Evolutionary conservation across 2,888 invertebrate genomes (phyloP), one percentile per base, ranked within the genome.

Genomic region (Eristalinus aeneus): DNA sequence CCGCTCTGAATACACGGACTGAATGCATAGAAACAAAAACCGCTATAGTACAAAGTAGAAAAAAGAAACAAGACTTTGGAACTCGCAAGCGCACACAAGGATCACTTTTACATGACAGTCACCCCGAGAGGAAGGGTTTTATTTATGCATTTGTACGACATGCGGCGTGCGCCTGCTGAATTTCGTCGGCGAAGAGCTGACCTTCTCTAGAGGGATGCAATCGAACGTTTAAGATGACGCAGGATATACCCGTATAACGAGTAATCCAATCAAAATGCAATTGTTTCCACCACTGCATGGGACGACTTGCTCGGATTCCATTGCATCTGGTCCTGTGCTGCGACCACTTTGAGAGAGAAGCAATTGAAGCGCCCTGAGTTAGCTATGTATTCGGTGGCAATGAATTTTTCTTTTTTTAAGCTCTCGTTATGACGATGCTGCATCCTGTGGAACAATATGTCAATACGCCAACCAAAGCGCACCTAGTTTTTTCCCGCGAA

Each of bases 101-200:
- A 82, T 82, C 67, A 53, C 61, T 67, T 76, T 75, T 72, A 82
- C 82, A 82, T 76, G 82, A 82, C 81, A 76, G 75, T 31, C 63
- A 10, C 58, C 46, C 31, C 31, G 3, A 27, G 12, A 58, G 63
- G 20, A 9, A 20, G 27, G 63, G 11, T 64, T 65, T 16, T 46
- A 71, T 75, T 65, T 65, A 65, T 75, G 58, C 75, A 81, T 71
- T 64, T 68, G 63, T 61, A 69, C 63, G 68, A 32, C 39, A 74
- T 56, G 63, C 68, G 39, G 46, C 8, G 46, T 46, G 46, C 5
- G 16, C 6, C n/a, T 16, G 46, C 39, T 39, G 39, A 5, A 39
- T 39, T 39, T n/a, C 39, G 39, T 39, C 39, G 5, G 39, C 11
- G 5, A 12, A 3, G 39, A 12, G 39, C 39, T 58, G 36, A 27